Evolutionary conservation across 2,888 invertebrate species (phyloP).

Genomic region (Acrobasis suavella): DNA sequence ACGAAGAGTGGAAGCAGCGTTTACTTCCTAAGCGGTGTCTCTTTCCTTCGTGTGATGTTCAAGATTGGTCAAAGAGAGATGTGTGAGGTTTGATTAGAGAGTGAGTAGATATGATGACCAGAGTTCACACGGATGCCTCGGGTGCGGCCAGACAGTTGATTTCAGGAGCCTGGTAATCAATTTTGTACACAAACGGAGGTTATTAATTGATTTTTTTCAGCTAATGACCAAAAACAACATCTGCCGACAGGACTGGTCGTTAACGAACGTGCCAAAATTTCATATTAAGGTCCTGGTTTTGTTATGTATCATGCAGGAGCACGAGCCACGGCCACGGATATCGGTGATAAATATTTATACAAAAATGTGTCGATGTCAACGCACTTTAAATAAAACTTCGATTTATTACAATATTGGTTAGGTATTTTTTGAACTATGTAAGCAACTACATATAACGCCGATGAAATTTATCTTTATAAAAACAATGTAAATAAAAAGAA

Average conservation of each 20-base stretch:
- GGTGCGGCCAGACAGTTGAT: constrained; percentile 62
- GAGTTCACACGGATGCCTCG: constrained; percentile 69
- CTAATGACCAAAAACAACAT: constrained; percentile 78
- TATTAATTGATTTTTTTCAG: constrained; percentile 75
- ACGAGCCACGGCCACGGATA: constrained; percentile 24
- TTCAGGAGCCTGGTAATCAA: constrained; percentile 79
- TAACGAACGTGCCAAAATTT: constrained; percentile 70
- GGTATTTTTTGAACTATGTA: too few species aligned
- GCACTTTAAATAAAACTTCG: not conserved
- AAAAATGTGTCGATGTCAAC: not conserved
- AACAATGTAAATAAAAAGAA: too few species aligned
- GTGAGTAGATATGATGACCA: constrained; percentile 67
- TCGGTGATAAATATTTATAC: constrained; percentile 17
- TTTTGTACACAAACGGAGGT: constrained; percentile 78
- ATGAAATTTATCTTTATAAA: too few species aligned
- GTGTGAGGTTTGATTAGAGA: constrained; percentile 58
- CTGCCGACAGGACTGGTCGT: constrained; percentile 70
- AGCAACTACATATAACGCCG: too few species aligned
- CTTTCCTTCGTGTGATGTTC: constrained; percentile 41
- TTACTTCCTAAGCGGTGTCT: constrained; percentile 64
- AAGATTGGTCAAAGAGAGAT: constrained; percentile 47
- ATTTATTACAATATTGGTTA: too few species aligned
- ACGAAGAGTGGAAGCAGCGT: constrained; percentile 60
- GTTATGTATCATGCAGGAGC: constrained; percentile 29
- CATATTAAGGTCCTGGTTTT: constrained; percentile 35